phyloP scores from a whole-genome alignment of 2,113 vertebrate genomes.

The Hippocampus guttulatus region DNA sequence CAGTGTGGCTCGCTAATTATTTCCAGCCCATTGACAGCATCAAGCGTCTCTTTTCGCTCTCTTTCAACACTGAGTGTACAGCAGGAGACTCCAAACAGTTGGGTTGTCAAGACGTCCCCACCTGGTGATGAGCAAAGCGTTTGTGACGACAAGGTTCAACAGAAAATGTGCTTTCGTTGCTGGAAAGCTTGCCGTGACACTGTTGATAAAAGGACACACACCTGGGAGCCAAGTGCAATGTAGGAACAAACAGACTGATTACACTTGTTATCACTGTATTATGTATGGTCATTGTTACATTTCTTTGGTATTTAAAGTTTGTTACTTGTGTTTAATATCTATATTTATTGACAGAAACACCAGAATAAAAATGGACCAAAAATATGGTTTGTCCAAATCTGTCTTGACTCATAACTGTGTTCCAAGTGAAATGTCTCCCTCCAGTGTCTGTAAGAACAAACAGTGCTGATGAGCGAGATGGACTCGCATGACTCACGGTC shows the following conservation, averaged over 20 bases:
- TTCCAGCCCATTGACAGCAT: conserved; percentile 56
- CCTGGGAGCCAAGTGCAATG: conserved; percentile 69
- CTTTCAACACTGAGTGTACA: conserved; percentile 45
- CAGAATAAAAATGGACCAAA: conserved; percentile 50
- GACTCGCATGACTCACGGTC: neutral
- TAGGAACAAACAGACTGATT: conserved; percentile 62
- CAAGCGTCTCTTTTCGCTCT: conserved; percentile 51
- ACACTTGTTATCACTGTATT: conserved; percentile 40
- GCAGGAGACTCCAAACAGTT: conserved; percentile 51
- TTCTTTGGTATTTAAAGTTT: conserved; percentile 58
- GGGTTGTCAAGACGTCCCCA: conserved; percentile 49
- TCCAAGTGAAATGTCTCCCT: conserved; percentile 57
- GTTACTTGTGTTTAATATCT: conserved; percentile 42
- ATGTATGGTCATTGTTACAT: conserved; percentile 41
- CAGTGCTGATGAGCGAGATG: conserved; percentile 5
- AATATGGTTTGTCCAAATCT: conserved; percentile 22
- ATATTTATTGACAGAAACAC: conserved; percentile 67
- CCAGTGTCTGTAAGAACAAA: conserved; percentile 47
- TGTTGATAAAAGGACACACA: conserved; percentile 50
- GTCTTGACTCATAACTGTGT: conserved; percentile 13
- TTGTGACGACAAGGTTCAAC: conserved; percentile 50
- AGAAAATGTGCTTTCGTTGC: conserved; percentile 50
- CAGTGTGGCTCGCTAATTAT: conserved; percentile 56
- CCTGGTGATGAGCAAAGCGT: conserved; percentile 37
- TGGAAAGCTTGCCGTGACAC: conserved; percentile 52